These are phyloP conservation scores for Ornithoptera priamus DNA, from an alignment of 2,888 invertebrate species.

Conservation along the genomic window DNA sequence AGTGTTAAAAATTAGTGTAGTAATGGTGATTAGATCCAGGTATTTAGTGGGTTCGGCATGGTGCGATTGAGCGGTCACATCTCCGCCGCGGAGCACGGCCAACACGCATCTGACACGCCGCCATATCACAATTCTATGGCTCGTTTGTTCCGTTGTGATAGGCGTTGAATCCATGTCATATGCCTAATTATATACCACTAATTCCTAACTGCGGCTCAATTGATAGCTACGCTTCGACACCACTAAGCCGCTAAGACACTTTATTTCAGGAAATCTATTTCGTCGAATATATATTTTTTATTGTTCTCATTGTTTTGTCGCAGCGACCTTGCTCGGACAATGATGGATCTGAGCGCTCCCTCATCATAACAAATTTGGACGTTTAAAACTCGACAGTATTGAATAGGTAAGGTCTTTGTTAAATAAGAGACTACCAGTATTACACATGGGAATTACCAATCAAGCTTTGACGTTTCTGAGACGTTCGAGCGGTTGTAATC, in stretches of 20 bases:
- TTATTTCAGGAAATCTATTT: slow-evolving; percentile 41
- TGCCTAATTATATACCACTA: slow-evolving; percentile 74
- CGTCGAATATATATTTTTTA: slow-evolving; percentile 42
- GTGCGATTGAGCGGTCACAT: slow-evolving; percentile 72
- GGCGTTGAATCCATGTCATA: slow-evolving; percentile 75
- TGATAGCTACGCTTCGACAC: slow-evolving; percentile 57
- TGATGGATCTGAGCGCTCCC: slow-evolving; percentile 57
- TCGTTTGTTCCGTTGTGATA: slow-evolving; percentile 75
- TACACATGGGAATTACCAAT: slow-evolving; percentile 80
- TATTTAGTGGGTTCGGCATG: slow-evolving; percentile 64
- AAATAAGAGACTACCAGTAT: slow-evolving; percentile 68
- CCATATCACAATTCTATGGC: slow-evolving; percentile 74
- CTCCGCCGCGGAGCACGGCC: slow-evolving; percentile 56
- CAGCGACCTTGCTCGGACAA: slow-evolving; percentile 60
- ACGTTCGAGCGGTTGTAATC: slow-evolving; percentile 54
- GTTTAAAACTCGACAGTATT: slow-evolving; percentile 44
- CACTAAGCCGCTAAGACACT: slow-evolving; percentile 32
- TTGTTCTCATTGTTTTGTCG: slow-evolving; percentile 50
- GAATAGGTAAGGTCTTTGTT: slow-evolving; percentile 42
- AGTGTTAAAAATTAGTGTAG: slow-evolving; percentile 80
- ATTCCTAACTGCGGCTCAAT: slow-evolving; percentile 64
- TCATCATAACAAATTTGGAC: slow-evolving; percentile 44
- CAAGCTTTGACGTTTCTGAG: slow-evolving; percentile 73
- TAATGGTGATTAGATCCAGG: slow-evolving; percentile 79
- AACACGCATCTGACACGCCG: slow-evolving; percentile 67